Conservation (phyloP, 1,140 invertebrate species). For the Hycleus phaleratus region DNA sequence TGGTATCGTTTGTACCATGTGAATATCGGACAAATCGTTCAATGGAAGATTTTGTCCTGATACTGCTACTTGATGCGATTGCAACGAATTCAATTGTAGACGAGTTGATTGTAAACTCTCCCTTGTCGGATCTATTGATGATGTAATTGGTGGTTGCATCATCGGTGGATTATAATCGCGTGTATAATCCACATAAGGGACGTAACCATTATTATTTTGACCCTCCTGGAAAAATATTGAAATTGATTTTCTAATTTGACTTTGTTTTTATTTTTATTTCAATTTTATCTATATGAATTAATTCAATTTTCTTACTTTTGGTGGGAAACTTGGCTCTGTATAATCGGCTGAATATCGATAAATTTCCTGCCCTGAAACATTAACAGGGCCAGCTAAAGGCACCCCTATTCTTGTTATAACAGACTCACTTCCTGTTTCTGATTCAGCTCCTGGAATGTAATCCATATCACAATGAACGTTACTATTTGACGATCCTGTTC, state of each 20-base stretch:
- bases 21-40: slow-evolving; percentile 34
- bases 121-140: slow-evolving; percentile 43
- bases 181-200: slow-evolving; percentile 78
- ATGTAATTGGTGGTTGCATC: slow-evolving; percentile 40
- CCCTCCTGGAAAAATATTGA: slow-evolving; percentile 53
- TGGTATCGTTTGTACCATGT: slow-evolving; percentile 42
- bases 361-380: slow-evolving; percentile 55
- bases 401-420: slow-evolving; percentile 47
- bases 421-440: slow-evolving; percentile 40
- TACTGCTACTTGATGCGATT: slow-evolving; percentile 36
- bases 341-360: slow-evolving; percentile 85
- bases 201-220: slow-evolving; percentile 80
- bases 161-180: slow-evolving; percentile 75
- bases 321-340: slow-evolving; percentile 70
- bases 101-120: slow-evolving; percentile 44
- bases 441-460: slow-evolving; percentile 43
- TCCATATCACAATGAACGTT: slow-evolving; percentile 59
- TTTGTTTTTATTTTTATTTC: not conserved
- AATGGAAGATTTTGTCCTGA: slow-evolving; percentile 31
- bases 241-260: not conserved
- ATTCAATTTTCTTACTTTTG: slow-evolving; percentile 45
- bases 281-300: not conserved
- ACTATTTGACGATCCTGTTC: slow-evolving; percentile 72
- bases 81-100: slow-evolving; percentile 39
- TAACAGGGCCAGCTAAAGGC: slow-evolving; percentile 68